Percentiles rank a stretch among this genome's conserved stretches.
Conservation (phyloP, 2,113 vertebrate species). For the Anser brachyrhynchus region DNA sequence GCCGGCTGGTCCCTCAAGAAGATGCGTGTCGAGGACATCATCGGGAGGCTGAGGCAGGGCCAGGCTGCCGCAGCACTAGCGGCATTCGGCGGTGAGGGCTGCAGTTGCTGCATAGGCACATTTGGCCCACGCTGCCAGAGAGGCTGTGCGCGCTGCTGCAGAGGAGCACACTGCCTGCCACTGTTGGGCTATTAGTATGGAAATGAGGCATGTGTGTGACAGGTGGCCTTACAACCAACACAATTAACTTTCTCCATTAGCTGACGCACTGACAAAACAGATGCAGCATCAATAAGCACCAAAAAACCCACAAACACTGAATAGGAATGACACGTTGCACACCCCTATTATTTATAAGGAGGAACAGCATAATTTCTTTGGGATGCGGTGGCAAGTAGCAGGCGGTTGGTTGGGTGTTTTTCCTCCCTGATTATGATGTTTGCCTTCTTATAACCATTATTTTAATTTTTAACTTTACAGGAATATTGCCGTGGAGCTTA, state of each 20-base stretch:
- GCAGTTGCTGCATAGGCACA: conserved; percentile 76
- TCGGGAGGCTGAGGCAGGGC: conserved; percentile 57
- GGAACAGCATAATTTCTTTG: conserved; percentile 76
- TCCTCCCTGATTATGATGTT: neutral
- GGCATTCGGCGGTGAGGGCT: conserved; percentile 67
- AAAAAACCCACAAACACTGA: conserved; percentile 76
- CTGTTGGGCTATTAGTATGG: conserved; percentile 91
- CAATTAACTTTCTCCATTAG: conserved; percentile 95
- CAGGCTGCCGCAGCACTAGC: conserved; percentile 65
- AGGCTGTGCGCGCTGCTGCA: conserved; percentile 79
- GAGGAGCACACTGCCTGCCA: conserved; percentile 83
- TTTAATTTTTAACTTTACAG: conserved; percentile 11
- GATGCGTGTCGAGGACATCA: neutral
- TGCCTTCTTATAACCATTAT: neutral
- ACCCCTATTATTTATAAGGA: conserved; percentile 83
- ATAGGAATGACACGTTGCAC: conserved; percentile 79
- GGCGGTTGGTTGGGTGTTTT: neutral
- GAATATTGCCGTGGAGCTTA: neutral
- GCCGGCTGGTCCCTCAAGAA: neutral
- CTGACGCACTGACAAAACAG: conserved; percentile 87
- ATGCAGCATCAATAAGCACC: conserved; percentile 85
- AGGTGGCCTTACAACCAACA: conserved; percentile 95
- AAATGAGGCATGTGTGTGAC: conserved; percentile 94
- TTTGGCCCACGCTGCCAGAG: conserved; percentile 80
- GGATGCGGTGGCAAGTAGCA: neutral